A percentile compares a stretch with the other conserved stretches of the same genome.
These are phyloP conservation scores for Chaitophorus viminalis DNA, from an alignment of 2,888 invertebrate species.

Conservation along the genomic window DNA sequence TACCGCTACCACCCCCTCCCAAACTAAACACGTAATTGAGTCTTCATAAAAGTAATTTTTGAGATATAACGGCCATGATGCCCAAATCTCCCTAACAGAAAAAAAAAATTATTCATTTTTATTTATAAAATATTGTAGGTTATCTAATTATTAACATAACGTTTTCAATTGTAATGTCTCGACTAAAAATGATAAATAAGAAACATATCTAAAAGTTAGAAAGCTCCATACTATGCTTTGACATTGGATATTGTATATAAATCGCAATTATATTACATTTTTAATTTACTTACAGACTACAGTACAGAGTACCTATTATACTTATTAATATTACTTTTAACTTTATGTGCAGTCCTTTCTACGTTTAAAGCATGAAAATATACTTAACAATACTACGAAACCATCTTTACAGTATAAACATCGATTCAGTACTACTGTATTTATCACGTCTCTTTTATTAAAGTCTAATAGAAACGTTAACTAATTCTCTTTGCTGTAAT, in stretches of 20 bases:
- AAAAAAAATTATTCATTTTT: too few species aligned
- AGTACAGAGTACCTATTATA: too few species aligned
- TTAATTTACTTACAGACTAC: too few species aligned
- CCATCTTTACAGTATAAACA: neutral
- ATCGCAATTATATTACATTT: too few species aligned
- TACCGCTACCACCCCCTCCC: too few species aligned
- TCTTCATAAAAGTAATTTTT: too few species aligned
- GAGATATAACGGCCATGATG: too few species aligned
- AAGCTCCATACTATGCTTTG: neutral
- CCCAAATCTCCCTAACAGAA: too few species aligned
- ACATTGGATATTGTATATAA: neutral
- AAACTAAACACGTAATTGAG: too few species aligned
- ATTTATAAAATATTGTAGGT: neutral
- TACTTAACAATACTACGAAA: neutral
- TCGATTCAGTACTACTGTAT: neutral
- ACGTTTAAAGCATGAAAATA: neutral
- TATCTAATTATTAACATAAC: neutral
- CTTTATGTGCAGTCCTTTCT: neutral
- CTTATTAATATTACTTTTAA: neutral
- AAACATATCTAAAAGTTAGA: conserved; percentile 19
- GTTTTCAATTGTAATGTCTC: neutral
- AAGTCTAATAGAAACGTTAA: too few species aligned
- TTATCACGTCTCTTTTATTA: too few species aligned
- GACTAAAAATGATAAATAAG: neutral
- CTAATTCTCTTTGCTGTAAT: too few species aligned